Evolutionary conservation across 2,797 vertebrate genomes (phyloP), one percentile per base, ranked within the genome.

Genomic region (Argya squamiceps): DNA sequence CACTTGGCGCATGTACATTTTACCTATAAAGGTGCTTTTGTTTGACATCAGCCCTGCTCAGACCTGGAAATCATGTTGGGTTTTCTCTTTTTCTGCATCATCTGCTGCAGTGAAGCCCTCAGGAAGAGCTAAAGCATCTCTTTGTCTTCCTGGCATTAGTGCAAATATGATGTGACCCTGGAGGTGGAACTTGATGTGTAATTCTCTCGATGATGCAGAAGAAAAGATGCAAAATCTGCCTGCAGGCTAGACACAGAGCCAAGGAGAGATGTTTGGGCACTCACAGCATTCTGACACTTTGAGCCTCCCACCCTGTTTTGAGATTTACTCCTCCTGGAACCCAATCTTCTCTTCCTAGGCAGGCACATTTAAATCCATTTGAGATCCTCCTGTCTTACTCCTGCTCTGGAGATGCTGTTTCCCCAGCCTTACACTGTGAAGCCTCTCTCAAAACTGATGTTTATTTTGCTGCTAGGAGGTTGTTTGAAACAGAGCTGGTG

Each of bases 1-100:
- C 3, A 3, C 22, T 43, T n/a, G 32, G 53, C 0, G 0, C n/a
- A 7, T 0, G 0, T 1, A 11, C 20, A 2, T 83, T 91, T 75
- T 65, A 81, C 2, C 4, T 36, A 47, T 19, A 69, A 71, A 77
- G 21, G 50, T 37, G 49, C 5, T 83, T 67, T 76, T 2, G 1
- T 59, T 16, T 21, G 30, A 68, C n/a, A 68, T 18, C 53, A 68
- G 75, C 64, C 64, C 74, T 77, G 41, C 41, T 79, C 44, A 52
- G 36, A 68, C 22, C 71, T 87, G 30, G 43, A 74, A 85, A 30
- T 49, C 68, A 47, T 2, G 2, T 0, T 53, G 43, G 18, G n/a
- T 70, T 86, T 80, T 82, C 70, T 67, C 52, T 76, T 77, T 65
- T 80, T 79, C 64, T 84, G 32, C 44, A 83, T 62, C 85, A 88